A percentile compares a stretch with the other conserved stretches of the same genome.
Conservation (phyloP, 1,140 invertebrate species). For the Oncopodura yosiiana region DNA sequence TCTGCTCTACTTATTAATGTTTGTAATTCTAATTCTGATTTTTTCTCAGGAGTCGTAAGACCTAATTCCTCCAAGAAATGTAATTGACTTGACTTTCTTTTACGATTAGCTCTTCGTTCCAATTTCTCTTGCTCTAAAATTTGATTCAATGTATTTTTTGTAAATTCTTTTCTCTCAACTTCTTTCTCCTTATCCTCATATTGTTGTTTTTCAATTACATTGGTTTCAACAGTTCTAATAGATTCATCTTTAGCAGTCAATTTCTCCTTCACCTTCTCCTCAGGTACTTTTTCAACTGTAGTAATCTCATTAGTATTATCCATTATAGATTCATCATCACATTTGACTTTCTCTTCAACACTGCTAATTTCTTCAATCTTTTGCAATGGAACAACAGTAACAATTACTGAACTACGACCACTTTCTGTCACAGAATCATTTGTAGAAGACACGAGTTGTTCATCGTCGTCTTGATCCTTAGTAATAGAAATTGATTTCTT, state of each 20-base stretch:
- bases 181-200: neutral
- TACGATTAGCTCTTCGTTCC: neutral
- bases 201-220: constrained; percentile 1
- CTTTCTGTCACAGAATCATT: neutral
- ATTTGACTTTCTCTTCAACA: neutral
- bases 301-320: neutral
- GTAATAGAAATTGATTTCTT: too few species aligned
- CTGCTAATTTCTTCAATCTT: neutral
- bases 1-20: constrained; percentile 21
- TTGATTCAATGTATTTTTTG: constrained; percentile 1
- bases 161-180: too few species aligned
- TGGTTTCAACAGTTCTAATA: neutral
- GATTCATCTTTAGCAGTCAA: neutral
- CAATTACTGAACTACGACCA: constrained; percentile 11
- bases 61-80: constrained; percentile 22
- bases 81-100: neutral
- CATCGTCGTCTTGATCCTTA: neutral
- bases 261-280: too few species aligned
- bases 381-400: constrained; percentile 1
- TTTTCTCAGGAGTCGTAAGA: constrained; percentile 20
- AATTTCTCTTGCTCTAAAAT: constrained; percentile 2
- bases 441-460: neutral
- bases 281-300: too few species aligned
- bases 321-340: neutral
- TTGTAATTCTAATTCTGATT: constrained; percentile 30